A percentile compares a stretch with the other conserved stretches of the same genome.
Conservation (phyloP, 1,140 invertebrate genomes). For the Drosophila pandora region DNA sequence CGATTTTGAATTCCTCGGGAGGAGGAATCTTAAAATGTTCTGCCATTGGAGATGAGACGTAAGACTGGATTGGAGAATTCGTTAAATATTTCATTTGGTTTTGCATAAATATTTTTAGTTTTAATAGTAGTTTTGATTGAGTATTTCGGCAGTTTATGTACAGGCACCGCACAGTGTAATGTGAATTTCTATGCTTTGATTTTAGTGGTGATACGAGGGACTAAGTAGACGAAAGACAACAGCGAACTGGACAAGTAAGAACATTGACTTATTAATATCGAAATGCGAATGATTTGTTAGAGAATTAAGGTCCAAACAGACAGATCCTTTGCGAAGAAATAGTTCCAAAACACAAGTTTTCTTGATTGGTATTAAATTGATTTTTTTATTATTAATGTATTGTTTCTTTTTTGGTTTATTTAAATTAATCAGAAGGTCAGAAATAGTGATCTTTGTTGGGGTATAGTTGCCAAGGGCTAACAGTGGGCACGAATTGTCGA, state of each 20-base stretch:
- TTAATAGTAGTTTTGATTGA: slow-evolving; percentile 36
- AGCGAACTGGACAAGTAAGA: slow-evolving; percentile 47
- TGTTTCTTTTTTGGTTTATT: slow-evolving; percentile 20
- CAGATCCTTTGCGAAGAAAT: slow-evolving; percentile 36
- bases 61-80: slow-evolving; percentile 50
- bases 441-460: slow-evolving; percentile 39
- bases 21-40: slow-evolving; percentile 25
- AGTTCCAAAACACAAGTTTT: slow-evolving; percentile 41
- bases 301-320: slow-evolving; percentile 22
- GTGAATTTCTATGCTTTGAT: slow-evolving; percentile 72
- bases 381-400: slow-evolving; percentile 37
- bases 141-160: slow-evolving; percentile 75
- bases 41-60: slow-evolving; percentile 45
- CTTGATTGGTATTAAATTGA: slow-evolving; percentile 37
- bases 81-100: slow-evolving; percentile 81
- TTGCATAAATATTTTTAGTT: slow-evolving; percentile 40
- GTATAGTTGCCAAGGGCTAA: slow-evolving; percentile 41
- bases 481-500: slow-evolving; percentile 36
- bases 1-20: slow-evolving; percentile 8
- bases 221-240: slow-evolving; percentile 37
- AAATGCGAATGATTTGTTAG: slow-evolving; percentile 40
- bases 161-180: slow-evolving; percentile 82
- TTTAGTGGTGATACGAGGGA: slow-evolving; percentile 64
- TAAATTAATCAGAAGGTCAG: slow-evolving; percentile 23
- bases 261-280: slow-evolving; percentile 55